phyloP scores from a whole-genome alignment of 2,888 invertebrate genomes.

The Mactromeris polynyma region DNA sequence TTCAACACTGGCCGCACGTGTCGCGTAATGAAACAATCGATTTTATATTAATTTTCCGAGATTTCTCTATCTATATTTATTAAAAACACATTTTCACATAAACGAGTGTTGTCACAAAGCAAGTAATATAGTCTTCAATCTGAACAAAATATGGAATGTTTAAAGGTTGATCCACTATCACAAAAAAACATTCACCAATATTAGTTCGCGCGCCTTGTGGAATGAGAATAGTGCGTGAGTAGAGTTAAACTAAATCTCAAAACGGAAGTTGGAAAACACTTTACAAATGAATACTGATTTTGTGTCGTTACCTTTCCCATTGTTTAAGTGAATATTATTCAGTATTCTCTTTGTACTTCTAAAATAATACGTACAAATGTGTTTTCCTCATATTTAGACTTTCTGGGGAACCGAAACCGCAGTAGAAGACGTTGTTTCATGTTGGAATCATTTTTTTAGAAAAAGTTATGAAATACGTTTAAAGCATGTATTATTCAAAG shows the following conservation, averaged over 20 bases:
- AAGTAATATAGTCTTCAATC: neutral
- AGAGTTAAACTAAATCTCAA: neutral
- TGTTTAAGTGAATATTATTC: neutral
- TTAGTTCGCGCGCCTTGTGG: neutral
- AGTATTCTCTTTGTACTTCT: neutral
- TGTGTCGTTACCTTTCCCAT: neutral
- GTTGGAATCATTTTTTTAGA: no score
- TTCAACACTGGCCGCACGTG: neutral
- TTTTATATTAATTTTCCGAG: neutral
- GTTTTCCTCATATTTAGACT: neutral
- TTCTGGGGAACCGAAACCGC: neutral
- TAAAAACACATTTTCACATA: neutral
- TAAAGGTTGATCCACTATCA: neutral
- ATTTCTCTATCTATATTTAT: conserved; percentile 3
- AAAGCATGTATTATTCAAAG: no score
- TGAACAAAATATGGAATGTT: neutral
- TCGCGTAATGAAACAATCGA: neutral
- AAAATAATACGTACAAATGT: neutral
- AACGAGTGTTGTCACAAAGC: neutral
- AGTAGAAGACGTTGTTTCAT: no score
- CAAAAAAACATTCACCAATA: neutral
- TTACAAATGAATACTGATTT: conserved; percentile 3
- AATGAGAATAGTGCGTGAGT: neutral
- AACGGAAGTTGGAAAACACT: neutral
- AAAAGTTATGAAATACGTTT: no score